Base-by-base conservation (phyloP, 2,797 vertebrate species). In the Perodicticus potto region DNA sequence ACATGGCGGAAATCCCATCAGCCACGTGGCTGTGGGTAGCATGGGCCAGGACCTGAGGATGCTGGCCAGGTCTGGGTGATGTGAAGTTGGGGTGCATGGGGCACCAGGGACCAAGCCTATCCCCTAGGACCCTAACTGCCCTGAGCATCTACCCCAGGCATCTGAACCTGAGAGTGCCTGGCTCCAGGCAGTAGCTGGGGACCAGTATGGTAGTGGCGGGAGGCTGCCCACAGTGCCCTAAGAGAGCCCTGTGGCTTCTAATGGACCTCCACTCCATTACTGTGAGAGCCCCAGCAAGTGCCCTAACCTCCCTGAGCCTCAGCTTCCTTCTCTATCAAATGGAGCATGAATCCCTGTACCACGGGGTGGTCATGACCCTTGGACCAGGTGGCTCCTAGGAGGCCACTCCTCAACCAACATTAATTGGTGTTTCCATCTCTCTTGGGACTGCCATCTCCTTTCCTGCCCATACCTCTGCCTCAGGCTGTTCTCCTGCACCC, bases 1-100 rank as follows among this genome's bases (percentile, higher is more conserved):
- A 97, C 98, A 98, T 98, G 98, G 98, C 98, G 98, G 98, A 98
- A 98, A 98, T 98, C 98, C 98, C 97, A 98, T 98, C 97, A 87
- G 97, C 97, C 98, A 98, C 98, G 98, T 98, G 97, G 32, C 93
- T 53, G 57, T 69, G 97, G 97, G 96, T 98, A 98, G 98, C 97
- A 92, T 89, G 67, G 97, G 98, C 97, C 97, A 86, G 97, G 98
- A 97, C 84, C 97, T 97, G 94, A 98, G 94, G 86, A 70, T 74
- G 57, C 86, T 19, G 23, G 80, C 63, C 83, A 37, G 97, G 97
- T 96, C 80, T 29, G 70, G 98, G 97, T 97, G 97, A 63, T 98
- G 93, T 77, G 96, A 97, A 96, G 57, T 88, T 13, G 77, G 86
- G 82, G 78, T 45, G 17, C 20, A 27, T 7, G 10, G 89, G 80